Base-by-base conservation (phyloP, 2,797 vertebrate species). In the Channallabes apus region DNA sequence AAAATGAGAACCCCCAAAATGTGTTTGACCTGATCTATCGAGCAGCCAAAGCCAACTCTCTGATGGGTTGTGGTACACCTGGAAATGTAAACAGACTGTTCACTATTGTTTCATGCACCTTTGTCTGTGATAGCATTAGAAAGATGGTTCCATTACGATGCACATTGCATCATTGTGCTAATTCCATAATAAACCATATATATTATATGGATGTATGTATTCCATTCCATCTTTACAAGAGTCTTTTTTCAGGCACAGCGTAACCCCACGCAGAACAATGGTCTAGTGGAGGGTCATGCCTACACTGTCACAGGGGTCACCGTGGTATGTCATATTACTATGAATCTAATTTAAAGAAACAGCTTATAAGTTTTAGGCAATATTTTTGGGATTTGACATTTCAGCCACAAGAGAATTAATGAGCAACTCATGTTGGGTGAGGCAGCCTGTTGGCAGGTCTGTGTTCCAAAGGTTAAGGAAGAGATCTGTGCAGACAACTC, bases 41-140 rank as follows among this genome's bases (percentile, higher is more conserved):
- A 87, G 96, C 96, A 59, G 93, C 90, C 3, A 89, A 88, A 6
- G 92, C 89, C 77, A 94, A 89, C 22, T 94, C 96, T 7, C 93
- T 97, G 56, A 96, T 97, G 91, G 89, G 95, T 20, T 98, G 96
- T 87, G 93, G 95, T 67, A 96, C 96, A 7, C 85, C 80, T 35
- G 80, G 87, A 75, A 93, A 93, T 93, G 96, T 97, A 88, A 91
- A 88, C n/a, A 56, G 17, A 69, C 35, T n/a, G 1, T 29, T 64
- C 2, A 67, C 17, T n/a, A 2, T 9, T 46, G 6, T 3, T n/a
- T 4, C 61, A 27, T 64, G 22, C 51, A 82, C 27, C 35, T 24
- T 14, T 61, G 3, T 61, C 29, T 54, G 72, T 82, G 15, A 72
- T 82, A 35, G 22, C 9, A 20, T 82, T 71, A 24, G 11, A 72